Evolutionary conservation across 2,113 vertebrate species (phyloP), one percentile per base, ranked within the genome.

Genomic region (Labeo catla): DNA sequence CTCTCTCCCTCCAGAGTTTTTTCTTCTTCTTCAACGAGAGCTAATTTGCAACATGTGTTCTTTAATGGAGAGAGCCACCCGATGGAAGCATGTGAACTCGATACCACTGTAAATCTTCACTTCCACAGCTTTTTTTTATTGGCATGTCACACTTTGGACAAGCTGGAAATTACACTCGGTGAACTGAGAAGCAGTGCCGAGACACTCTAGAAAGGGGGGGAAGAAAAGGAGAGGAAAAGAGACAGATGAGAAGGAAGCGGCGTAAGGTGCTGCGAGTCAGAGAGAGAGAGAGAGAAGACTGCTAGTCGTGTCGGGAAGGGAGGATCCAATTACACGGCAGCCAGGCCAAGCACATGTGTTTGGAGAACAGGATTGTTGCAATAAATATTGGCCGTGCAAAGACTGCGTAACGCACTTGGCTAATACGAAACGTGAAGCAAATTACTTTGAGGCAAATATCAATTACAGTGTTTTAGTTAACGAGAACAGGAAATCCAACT

Each of bases 31-130:
- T 39, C 50, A 39, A 88, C 21, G 83, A 87, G 89, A 92, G 91
- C 91, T 94, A 94, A 95, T 95, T 93, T 94, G 92, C 92, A 91
- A 93, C 93, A 94, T 94, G 92, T 94, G 93, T 93, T 92, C 91
- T 92, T 90, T 92, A 93, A 92, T 89, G 77, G 90, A 89, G 89
- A 90, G 84, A 89, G 84, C 68, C 72, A 12, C 81, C 87, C 78
- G 36, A 86, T 90, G 81, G 90, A 93, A 88, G 93, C 84, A 90
- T 93, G 92, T 94, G 93, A 95, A 94, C 91, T 73, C 57, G 84
- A 93, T 91, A 93, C 91, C 89, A 91, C 91, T 91, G 92, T 93
- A 95, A 93, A 93, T 94, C 92, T 94, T 89, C 89, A 91, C 92
- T 88, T 92, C 89, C 89, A 92, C 91, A 84, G 91, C 49, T 52